Evolutionary conservation across 2,888 invertebrate genomes (phyloP), one percentile per base, ranked within the genome.

Genomic region (Schrankia costaestrigalis): DNA sequence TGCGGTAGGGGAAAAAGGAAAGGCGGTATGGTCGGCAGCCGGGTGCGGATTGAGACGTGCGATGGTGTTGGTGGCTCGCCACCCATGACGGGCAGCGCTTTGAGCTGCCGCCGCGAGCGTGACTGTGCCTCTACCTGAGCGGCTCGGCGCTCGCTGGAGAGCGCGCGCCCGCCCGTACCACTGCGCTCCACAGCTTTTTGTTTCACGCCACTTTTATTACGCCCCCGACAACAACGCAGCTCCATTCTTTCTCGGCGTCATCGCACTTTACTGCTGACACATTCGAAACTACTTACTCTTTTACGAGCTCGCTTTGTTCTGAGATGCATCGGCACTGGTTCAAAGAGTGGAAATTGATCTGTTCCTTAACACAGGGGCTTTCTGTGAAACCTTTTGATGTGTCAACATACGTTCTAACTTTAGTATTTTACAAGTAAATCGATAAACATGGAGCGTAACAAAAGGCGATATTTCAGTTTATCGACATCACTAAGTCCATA

Each of bases 11-110:
- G 80, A 81, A 81, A 83, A 83, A 83, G 85, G 83, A 84, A 84
- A 84, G 79, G 86, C 77, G 78, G 83, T 73, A 80, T 82, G 81
- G 80, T 68, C 72, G 78, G 80, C 78, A 71, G 78, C 76, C 81
- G 78, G 81, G 83, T 78, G 85, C 84, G 86, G 88, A 88, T 89
- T 88, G 86, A 85, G 87, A 86, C 83, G 86, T 86, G 86, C 82
- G 78, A 80, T 78, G 83, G 84, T 83, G 88, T 81, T 76, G 85
- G 80, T 78, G 81, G 83, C 85, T 79, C 75, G 86, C 86, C 88
- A 87, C 87, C 87, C 88, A 86, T 81, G 87, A 79, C 82, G 86
- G 69, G 76, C 72, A 64, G 64, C 69, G 79, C 86, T 85, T 85
- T 85, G 85, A 79, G 72, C 64, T 61, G 77, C 78, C 78, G 79